Percentiles rank a stretch among this genome's conserved stretches.
Evolutionary conservation across 2,113 vertebrate species (phyloP).

Genomic region (Tragelaphus buxtoni): DNA sequence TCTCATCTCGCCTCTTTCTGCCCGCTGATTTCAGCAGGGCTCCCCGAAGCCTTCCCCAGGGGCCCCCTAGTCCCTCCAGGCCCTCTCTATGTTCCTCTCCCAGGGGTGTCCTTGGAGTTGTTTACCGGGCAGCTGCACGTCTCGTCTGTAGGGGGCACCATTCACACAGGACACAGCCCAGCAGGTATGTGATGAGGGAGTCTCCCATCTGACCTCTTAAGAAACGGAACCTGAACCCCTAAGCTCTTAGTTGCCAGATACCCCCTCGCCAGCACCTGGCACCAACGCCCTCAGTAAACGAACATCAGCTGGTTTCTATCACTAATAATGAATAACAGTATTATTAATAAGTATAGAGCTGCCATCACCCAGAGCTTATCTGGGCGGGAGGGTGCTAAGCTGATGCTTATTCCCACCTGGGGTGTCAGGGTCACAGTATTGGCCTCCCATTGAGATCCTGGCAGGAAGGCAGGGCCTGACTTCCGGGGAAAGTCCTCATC

Average conservation of each 20-base stretch:
- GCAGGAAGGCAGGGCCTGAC: fast-evolving
- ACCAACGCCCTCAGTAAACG: neutral
- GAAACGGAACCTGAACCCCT: neutral
- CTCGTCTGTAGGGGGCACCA: neutral
- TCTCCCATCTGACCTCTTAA: neutral
- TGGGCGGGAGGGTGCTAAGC: fast-evolving
- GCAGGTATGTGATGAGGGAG: neutral
- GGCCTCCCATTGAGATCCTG: neutral
- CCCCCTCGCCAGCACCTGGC: neutral
- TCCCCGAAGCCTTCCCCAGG: neutral
- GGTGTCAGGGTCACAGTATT: fast-evolving
- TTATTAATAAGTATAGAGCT: fast-evolving
- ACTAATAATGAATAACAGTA: fast-evolving
- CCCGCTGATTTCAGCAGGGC: neutral
- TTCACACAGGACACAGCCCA: neutral
- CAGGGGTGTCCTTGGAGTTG: fast-evolving
- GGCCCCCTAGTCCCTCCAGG: fast-evolving
- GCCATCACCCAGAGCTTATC: fast-evolving
- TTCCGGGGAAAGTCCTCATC: fast-evolving
- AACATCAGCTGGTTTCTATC: neutral
- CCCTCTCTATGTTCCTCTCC: neutral
- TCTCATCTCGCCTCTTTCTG: neutral
- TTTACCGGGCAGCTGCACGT: neutral
- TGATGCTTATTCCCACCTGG: fast-evolving
- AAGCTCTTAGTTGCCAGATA: neutral